Percentiles rank a stretch among this genome's conserved stretches.
Evolutionary conservation across 1,140 invertebrate species (phyloP).

Genomic region (Plectus sambesii): DNA sequence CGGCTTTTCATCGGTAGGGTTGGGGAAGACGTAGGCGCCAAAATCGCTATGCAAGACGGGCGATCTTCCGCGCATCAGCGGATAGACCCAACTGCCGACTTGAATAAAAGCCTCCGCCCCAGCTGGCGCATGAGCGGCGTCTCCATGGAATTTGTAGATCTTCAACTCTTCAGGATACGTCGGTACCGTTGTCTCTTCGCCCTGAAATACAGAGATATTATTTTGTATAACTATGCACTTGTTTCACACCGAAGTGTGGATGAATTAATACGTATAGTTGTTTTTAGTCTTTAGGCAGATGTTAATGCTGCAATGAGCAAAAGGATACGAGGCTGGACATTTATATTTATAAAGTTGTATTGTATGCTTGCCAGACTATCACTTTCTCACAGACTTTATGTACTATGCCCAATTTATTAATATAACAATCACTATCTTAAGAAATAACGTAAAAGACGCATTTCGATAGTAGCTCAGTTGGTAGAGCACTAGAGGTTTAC

Average conservation of each 20-base stretch:
- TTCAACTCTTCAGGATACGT: conserved; percentile 24
- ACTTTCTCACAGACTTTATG: too few species aligned
- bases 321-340: too few species aligned
- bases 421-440: neutral
- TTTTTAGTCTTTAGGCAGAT: too few species aligned
- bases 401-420: neutral
- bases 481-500: too few species aligned
- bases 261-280: too few species aligned
- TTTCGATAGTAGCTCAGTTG: too few species aligned
- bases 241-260: too few species aligned
- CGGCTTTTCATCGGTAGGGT: conserved; percentile 26
- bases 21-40: conserved; percentile 23
- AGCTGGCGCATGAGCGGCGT: neutral
- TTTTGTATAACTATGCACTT: too few species aligned
- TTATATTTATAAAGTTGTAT: too few species aligned
- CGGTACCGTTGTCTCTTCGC: conserved; percentile 21
- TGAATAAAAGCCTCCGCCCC: conserved; percentile 16
- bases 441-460: neutral
- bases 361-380: too few species aligned
- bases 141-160: conserved; percentile 15
- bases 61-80: conserved; percentile 17
- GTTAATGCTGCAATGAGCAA: too few species aligned
- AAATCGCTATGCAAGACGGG: conserved; percentile 23
- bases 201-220: conserved; percentile 18
- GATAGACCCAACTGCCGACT: conserved; percentile 26